These are phyloP conservation scores for Acromyrmex charruanus DNA, from an alignment of 1,140 invertebrate species.

Conservation along the genomic window DNA sequence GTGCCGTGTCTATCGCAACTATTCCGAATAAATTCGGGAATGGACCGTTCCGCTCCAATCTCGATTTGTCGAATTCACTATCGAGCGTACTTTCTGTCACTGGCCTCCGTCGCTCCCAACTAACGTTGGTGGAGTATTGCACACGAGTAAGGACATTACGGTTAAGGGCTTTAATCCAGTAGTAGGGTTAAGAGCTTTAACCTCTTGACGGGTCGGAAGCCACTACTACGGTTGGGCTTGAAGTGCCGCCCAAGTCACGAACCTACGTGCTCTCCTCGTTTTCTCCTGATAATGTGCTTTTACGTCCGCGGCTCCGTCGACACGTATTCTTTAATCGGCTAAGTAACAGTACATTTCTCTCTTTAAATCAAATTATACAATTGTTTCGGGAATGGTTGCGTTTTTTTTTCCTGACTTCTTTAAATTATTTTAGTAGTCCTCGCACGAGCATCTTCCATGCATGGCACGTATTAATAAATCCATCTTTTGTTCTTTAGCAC, in stretches of 20 bases:
- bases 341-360: conserved; percentile 15
- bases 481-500: background rate
- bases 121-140: conserved; percentile 8
- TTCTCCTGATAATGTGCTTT: conserved; percentile 38
- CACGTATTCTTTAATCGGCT: conserved; percentile 14
- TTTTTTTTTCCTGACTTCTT: background rate
- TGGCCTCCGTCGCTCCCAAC: background rate
- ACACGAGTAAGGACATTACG: conserved; percentile 45
- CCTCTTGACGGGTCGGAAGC: conserved; percentile 49
- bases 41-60: background rate
- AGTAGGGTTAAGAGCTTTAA: conserved; percentile 56
- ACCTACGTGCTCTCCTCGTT: conserved; percentile 12
- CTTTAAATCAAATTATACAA: background rate
- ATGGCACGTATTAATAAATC: background rate
- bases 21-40: conserved; percentile 21
- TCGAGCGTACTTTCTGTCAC: conserved; percentile 22
- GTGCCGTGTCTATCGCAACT: background rate
- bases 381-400: background rate
- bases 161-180: conserved; percentile 57
- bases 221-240: conserved; percentile 17
- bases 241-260: conserved; percentile 36
- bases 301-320: background rate
- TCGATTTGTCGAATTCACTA: background rate
- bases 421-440: background rate
- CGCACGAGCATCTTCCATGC: background rate